These are phyloP conservation scores for Myoxocephalus aenaeus DNA, from an alignment of 2,797 vertebrate species.

Conservation along the genomic window DNA sequence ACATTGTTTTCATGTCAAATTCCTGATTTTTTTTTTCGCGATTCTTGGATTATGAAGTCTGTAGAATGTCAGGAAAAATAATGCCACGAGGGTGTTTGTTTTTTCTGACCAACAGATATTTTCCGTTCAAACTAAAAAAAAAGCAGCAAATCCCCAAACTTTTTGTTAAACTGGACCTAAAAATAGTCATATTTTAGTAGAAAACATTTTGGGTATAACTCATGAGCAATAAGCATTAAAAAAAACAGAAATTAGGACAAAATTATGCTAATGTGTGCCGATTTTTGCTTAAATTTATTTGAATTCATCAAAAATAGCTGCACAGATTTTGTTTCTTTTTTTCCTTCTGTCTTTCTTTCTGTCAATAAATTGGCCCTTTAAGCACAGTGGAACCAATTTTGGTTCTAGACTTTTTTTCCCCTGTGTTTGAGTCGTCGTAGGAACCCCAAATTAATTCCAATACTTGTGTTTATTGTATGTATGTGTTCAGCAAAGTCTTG, in stretches of 20 bases:
- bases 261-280: neutral
- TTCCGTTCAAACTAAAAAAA: neutral
- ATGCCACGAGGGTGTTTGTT: neutral
- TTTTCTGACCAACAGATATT: neutral
- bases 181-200: constrained; percentile 17
- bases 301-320: no score
- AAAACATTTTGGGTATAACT: constrained; percentile 33
- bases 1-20: no score
- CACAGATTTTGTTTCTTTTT: no score
- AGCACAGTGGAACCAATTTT: no score
- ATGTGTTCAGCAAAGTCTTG: no score
- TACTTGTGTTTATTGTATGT: no score
- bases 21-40: no score
- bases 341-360: no score
- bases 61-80: neutral
- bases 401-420: no score
- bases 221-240: constrained; percentile 27
- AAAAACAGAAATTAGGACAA: constrained; percentile 30
- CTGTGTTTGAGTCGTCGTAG: no score
- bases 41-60: neutral
- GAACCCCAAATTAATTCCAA: no score
- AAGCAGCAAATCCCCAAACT: neutral
- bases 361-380: no score
- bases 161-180: neutral
- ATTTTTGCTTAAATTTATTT: neutral